A percentile compares a stretch with the other conserved stretches of the same genome.
These are phyloP conservation scores for Melanophora roralis DNA, from an alignment of 2,888 invertebrate genomes.

Conservation along the genomic window DNA sequence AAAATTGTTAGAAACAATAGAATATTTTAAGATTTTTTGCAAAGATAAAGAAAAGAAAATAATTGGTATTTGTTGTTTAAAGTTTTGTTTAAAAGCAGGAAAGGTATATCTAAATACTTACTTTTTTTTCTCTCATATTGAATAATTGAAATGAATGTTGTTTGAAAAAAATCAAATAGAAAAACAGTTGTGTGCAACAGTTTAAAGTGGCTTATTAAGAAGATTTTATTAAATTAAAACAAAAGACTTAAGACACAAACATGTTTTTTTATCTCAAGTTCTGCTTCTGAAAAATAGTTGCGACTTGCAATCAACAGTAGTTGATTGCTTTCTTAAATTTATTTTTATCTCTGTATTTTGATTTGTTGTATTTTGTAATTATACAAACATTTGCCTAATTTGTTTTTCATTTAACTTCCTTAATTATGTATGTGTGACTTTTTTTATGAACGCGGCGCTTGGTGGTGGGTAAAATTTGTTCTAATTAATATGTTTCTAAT, in stretches of 20 bases:
- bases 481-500: too few relatives aligned
- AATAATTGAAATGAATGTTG: neutral
- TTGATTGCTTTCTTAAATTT: conserved; percentile 19
- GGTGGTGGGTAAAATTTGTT: neutral
- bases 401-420: conserved; percentile 24
- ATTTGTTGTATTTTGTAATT: neutral
- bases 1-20: conserved; percentile 13
- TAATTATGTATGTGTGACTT: conserved; percentile 35
- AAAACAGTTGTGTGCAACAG: conserved; percentile 3
- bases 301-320: conserved; percentile 30
- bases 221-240: conserved; percentile 13
- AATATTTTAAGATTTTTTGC: conserved; percentile 30
- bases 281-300: neutral
- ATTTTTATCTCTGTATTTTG: conserved; percentile 19
- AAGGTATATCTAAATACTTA: neutral
- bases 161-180: neutral
- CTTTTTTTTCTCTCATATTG: neutral
- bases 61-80: conserved; percentile 18
- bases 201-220: neutral
- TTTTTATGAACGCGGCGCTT: conserved; percentile 15
- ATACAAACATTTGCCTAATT: conserved; percentile 9
- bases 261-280: neutral
- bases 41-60: conserved; percentile 4
- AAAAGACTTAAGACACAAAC: conserved; percentile 46
- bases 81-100: neutral